Conservation (phyloP, 53 echinoderm and acorn worm genomes). For the Astropecten irregularis region DNA sequence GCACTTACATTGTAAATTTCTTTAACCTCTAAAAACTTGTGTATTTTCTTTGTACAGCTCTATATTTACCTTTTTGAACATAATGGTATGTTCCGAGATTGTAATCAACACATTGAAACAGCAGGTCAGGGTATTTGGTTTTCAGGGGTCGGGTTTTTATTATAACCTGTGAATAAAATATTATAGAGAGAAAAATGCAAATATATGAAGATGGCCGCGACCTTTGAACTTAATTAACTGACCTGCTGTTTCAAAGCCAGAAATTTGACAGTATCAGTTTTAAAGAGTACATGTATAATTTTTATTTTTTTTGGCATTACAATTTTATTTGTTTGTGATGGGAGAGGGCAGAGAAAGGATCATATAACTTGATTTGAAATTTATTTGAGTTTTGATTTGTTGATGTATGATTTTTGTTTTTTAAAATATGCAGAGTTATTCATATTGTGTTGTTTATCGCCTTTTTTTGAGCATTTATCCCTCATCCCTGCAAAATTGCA, state of each 20-base stretch:
- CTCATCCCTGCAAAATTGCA: too few species aligned
- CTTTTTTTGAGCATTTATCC: too few species aligned
- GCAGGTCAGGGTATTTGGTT: constrained; percentile 26
- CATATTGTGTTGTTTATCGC: too few species aligned
- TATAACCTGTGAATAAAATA: constrained; percentile 55
- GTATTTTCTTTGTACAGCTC: constrained; percentile 49
- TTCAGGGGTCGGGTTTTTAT: constrained; percentile 10
- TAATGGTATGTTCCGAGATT: constrained; percentile 48
- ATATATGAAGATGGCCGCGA: neutral
- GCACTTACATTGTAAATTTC: constrained; percentile 10
- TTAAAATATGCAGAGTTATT: too few species aligned
- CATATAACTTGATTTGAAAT: too few species aligned
- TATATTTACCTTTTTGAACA: neutral
- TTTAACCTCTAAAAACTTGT: neutral
- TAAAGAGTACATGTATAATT: neutral
- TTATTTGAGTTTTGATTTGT: too few species aligned
- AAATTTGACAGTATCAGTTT: neutral
- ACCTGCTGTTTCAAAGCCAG: constrained; percentile 1
- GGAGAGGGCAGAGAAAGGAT: too few species aligned
- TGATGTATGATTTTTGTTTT: too few species aligned
- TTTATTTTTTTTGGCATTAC: neutral
- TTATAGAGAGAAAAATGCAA: constrained; percentile 32
- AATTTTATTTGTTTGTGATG: too few species aligned
- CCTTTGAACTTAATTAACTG: constrained; percentile 3
- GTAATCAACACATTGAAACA: constrained; percentile 9